phyloP scores from a whole-genome alignment of 2,113 vertebrate genomes.

The Xenopus borealis region DNA sequence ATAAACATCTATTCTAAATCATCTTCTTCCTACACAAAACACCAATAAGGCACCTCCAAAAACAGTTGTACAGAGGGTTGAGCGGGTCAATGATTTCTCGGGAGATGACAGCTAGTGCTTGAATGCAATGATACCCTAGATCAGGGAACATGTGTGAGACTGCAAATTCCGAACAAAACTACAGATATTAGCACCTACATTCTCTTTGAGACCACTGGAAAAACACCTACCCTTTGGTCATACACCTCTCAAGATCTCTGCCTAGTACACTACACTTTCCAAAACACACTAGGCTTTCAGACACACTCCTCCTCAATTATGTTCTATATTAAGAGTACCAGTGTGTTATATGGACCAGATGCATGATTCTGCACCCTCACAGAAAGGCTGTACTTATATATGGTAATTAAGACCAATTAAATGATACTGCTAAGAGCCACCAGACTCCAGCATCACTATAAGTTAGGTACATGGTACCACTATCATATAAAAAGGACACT shows the following conservation, averaged over 20 bases:
- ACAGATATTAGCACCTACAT: neutral
- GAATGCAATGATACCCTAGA: neutral
- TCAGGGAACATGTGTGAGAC: neutral
- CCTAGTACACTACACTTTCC: too few relatives aligned
- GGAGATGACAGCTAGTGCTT: neutral
- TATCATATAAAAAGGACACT: slow-evolving; percentile 35
- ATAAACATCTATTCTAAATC: neutral
- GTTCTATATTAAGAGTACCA: slow-evolving; percentile 14
- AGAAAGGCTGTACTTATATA: neutral
- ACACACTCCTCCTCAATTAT: neutral
- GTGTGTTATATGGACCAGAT: slow-evolving; percentile 14
- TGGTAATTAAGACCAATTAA: neutral
- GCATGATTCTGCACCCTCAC: neutral
- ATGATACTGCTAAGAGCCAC: slow-evolving; percentile 11
- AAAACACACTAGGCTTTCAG: neutral
- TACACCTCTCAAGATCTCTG: too few relatives aligned
- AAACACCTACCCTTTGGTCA: too few relatives aligned
- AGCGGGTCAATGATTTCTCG: neutral
- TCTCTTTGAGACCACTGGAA: neutral
- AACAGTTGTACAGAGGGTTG: neutral
- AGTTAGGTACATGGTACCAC: slow-evolving; percentile 41
- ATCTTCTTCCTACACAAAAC: neutral
- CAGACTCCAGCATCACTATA: slow-evolving; percentile 10
- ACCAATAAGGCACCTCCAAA: neutral
- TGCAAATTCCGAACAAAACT: neutral